A percentile compares a stretch with the other conserved stretches of the same genome.
These are phyloP conservation scores for Palythoa grandis DNA, from an alignment of 92 coral and sea anemone genomes.

Conservation along the genomic window DNA sequence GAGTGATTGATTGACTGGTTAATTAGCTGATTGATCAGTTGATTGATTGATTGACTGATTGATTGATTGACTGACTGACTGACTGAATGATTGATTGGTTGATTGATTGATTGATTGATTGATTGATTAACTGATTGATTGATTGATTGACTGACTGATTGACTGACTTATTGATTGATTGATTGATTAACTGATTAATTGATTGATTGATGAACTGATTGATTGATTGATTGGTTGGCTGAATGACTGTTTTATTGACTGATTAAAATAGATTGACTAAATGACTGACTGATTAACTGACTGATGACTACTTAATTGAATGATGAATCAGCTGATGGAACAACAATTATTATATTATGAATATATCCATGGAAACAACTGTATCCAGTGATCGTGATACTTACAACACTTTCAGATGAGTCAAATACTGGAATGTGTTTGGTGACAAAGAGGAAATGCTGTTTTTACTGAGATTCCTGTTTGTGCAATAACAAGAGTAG, in stretches of 20 bases:
- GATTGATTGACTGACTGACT: background rate
- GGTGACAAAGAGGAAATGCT: slow-evolving; percentile 68
- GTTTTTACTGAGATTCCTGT: slow-evolving; percentile 86
- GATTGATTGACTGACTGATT: too few species aligned
- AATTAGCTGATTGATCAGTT: too few species aligned
- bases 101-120: background rate
- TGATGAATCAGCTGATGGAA: too few species aligned
- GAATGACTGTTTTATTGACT: too few species aligned
- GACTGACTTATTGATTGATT: too few species aligned
- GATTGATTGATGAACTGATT: background rate
- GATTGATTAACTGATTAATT: too few species aligned
- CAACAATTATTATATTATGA: too few species aligned
- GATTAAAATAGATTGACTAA: background rate
- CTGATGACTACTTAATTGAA: too few species aligned
- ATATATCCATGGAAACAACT: background rate
- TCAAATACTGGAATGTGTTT: slow-evolving; percentile 76
- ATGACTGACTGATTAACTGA: background rate
- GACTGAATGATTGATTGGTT: background rate
- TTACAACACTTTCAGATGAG: slow-evolving; percentile 89
- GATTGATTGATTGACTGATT: too few species aligned
- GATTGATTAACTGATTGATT: background rate
- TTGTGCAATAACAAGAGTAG: background rate
- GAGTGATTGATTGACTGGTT: too few species aligned
- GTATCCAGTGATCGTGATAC: slow-evolving; percentile 26
- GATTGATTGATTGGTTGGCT: too few species aligned